Evolutionary conservation across 2,888 invertebrate species (phyloP).

Genomic region (Aleiodes leptofemur): DNA sequence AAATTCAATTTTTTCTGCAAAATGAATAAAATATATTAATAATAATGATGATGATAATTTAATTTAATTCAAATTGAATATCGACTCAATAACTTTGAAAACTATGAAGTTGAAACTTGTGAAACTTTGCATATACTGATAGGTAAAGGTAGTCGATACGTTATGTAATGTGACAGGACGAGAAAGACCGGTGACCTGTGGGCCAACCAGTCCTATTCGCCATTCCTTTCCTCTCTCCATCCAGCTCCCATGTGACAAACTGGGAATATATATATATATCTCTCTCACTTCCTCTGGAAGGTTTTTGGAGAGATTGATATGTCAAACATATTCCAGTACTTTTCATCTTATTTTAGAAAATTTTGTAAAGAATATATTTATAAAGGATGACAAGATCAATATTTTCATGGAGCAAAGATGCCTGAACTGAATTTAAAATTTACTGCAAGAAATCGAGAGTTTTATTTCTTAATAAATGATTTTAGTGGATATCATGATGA

Average conservation of each 20-base stretch:
- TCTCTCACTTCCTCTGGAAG: constrained; percentile 20
- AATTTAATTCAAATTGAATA: background rate
- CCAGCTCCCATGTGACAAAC: constrained; percentile 61
- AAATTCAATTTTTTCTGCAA: too few species aligned
- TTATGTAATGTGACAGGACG: constrained; percentile 66
- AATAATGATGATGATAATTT: too few species aligned
- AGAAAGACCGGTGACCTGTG: constrained; percentile 50
- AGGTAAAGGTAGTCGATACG: constrained; percentile 65
- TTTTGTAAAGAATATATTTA: constrained; percentile 10
- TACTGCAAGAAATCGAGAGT: too few species aligned
- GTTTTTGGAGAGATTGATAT: constrained; percentile 40
- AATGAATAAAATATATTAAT: too few species aligned
- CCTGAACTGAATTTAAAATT: too few species aligned
- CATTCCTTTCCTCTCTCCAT: constrained; percentile 59
- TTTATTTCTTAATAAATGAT: too few species aligned
- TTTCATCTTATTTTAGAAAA: background rate
- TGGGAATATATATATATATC: constrained; percentile 33
- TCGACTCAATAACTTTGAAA: constrained; percentile 11
- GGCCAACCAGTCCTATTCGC: constrained; percentile 52
- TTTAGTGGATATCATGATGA: too few species aligned
- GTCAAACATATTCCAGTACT: constrained; percentile 47
- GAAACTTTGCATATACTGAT: constrained; percentile 34
- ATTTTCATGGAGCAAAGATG: background rate
- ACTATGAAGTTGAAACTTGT: constrained; percentile 3
- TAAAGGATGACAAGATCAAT: constrained; percentile 36